Evolutionary conservation across 2,888 invertebrate species (phyloP), one percentile per base, ranked within the genome.

Genomic region (Polia nebulosa): DNA sequence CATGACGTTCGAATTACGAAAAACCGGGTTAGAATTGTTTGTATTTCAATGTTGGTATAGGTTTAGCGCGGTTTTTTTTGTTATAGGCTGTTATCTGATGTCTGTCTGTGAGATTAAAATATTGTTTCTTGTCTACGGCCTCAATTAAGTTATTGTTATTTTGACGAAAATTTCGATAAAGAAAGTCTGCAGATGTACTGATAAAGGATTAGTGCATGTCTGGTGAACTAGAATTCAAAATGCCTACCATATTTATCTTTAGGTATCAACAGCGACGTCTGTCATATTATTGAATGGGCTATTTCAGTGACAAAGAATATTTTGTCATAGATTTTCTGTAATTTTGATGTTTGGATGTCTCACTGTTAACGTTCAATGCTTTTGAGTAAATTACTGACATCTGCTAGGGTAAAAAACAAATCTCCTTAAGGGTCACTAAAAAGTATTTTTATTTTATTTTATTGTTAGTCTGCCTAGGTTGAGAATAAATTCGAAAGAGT

Each of bases 1-100:
- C 59, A 67, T 64, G 78, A 72, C 32, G 65, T 67, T 69, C 47
- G 59, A 56, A 57, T 56, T 72, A 44, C 44, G 34, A 44, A 49
- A 53, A 81, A 81, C 82, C 72, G 65, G 80, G 82, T 82, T 76
- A 78, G 6, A 39, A 57, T 47, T 81, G 69, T 81, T 81, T 79
- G 68, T 59, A 15, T 64, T 63, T 47, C 64, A 70, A 56, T 71
- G 59, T 69, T 71, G 45, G 60, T 51, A 55, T 67, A 68, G 51
- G 39, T 29, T 69, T 49, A 63, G 44, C 20, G 45, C 27, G 25
- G 13, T 27, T 47, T 63, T 67, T 56, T 32, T 74, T 44, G n/a
- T n/a, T 69, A 29, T 60, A 53, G 41, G 32, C 49, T 44, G 22
- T 39, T 76, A 67, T 62, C 56, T 59, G 45, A 59, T 56, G 67